Evolutionary conservation across 2,888 invertebrate genomes (phyloP).

Genomic region (Sarcophaga caerulescens): DNA sequence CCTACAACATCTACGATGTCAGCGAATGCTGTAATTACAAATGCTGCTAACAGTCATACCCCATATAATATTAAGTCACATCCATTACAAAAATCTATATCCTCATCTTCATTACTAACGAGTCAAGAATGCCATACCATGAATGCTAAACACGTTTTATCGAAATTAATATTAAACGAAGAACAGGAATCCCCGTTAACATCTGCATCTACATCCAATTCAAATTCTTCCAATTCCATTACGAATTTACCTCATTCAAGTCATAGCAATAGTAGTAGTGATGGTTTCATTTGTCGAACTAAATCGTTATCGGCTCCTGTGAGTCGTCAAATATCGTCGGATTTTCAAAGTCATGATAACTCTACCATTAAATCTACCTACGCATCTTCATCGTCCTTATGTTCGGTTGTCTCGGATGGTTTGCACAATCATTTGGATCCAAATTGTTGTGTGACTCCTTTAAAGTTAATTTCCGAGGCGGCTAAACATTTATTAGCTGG

Average conservation of each 20-base stretch:
- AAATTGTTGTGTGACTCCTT: constrained; percentile 74
- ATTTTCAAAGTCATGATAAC: constrained; percentile 66
- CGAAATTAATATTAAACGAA: constrained; percentile 11
- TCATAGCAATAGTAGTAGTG: constrained; percentile 68
- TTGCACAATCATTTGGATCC: constrained; percentile 67
- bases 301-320: constrained; percentile 76
- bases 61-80: constrained; percentile 71
- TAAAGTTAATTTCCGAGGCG: constrained; percentile 73
- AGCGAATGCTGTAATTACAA: constrained; percentile 52
- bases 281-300: constrained; percentile 56
- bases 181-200: constrained; percentile 65
- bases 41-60: constrained; percentile 64
- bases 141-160: neutral
- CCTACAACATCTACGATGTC: constrained; percentile 29
- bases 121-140: constrained; percentile 26
- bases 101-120: constrained; percentile 77
- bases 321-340: constrained; percentile 77
- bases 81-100: constrained; percentile 78
- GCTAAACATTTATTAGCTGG: constrained; percentile 71
- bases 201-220: constrained; percentile 27
- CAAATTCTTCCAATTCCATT: constrained; percentile 1
- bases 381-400: constrained; percentile 37
- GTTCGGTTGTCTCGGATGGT: constrained; percentile 19
- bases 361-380: constrained; percentile 44
- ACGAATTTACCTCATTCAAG: constrained; percentile 14